Evolutionary conservation across 2,797 vertebrate genomes (phyloP).

Genomic region (Artibeus lituratus): DNA sequence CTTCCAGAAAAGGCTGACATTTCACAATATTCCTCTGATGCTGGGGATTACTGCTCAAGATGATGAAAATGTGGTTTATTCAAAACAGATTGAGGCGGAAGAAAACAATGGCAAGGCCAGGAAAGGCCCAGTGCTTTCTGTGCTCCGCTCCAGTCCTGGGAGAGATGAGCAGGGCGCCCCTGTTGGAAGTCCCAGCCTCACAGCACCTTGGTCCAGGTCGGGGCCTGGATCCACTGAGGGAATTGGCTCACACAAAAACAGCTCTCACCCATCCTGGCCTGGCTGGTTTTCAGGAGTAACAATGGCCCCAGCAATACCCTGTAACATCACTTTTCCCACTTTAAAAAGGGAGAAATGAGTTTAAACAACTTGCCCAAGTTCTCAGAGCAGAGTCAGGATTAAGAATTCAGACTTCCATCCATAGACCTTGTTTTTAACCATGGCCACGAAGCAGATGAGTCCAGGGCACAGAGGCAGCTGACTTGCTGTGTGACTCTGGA

Average conservation of each 20-base stretch:
- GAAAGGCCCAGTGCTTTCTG: neutral
- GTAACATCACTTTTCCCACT: neutral
- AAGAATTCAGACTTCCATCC: neutral
- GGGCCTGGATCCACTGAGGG: accelerated
- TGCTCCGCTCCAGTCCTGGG: neutral
- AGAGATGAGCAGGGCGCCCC: neutral
- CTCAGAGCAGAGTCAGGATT: neutral
- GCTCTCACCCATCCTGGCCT: neutral
- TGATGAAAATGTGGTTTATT: conserved; percentile 76
- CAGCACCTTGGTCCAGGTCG: accelerated
- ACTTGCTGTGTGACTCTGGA: neutral
- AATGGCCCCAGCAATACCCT: neutral
- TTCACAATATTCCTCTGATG: conserved; percentile 78
- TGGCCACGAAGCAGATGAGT: neutral
- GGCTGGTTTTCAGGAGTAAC: neutral
- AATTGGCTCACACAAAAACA: neutral
- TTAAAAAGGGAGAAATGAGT: neutral
- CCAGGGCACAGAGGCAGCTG: neutral
- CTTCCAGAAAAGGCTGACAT: conserved; percentile 78
- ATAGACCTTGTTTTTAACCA: neutral
- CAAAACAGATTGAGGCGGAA: conserved; percentile 74
- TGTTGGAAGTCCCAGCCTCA: neutral
- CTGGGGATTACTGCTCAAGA: conserved; percentile 70
- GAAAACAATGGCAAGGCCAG: conserved; percentile 59
- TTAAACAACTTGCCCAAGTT: neutral